phyloP scores from a whole-genome alignment of 2,797 vertebrate genomes.

The Sus cebifrons region DNA sequence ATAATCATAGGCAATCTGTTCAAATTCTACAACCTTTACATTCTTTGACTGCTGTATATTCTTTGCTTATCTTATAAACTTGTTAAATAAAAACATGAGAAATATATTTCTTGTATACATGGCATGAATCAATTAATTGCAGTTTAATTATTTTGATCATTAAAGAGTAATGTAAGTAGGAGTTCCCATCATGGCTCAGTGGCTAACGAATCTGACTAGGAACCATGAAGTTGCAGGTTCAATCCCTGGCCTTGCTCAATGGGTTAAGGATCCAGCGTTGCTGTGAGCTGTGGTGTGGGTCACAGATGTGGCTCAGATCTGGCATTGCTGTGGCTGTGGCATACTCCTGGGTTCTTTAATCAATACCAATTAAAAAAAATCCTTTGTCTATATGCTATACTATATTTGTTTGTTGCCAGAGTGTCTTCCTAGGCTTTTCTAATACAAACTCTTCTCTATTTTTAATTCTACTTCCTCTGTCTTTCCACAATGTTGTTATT shows the following conservation, averaged over 20 bases:
- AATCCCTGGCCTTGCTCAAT: too few relatives aligned
- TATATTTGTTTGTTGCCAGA: background rate
- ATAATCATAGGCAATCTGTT: background rate
- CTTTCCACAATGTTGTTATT: background rate
- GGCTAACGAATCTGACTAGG: too few relatives aligned
- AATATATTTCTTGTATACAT: background rate
- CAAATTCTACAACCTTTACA: background rate
- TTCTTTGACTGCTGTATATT: background rate
- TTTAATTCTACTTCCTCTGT: background rate
- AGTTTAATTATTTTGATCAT: background rate
- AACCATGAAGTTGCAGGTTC: too few relatives aligned
- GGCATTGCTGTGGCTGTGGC: too few relatives aligned
- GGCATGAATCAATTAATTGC: background rate
- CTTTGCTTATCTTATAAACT: background rate
- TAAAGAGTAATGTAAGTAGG: background rate
- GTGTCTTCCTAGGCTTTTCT: background rate
- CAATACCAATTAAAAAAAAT: background rate
- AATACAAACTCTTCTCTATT: background rate
- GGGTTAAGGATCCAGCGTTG: too few relatives aligned
- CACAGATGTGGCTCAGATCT: too few relatives aligned
- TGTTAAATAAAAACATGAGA: background rate
- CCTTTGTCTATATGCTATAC: background rate
- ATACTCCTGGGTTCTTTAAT: too few relatives aligned
- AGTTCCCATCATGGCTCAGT: too few relatives aligned
- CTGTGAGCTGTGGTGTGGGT: too few relatives aligned